These are phyloP conservation scores for Balanococcus diminutus DNA, from an alignment of 2,888 invertebrate species.

Conservation along the genomic window DNA sequence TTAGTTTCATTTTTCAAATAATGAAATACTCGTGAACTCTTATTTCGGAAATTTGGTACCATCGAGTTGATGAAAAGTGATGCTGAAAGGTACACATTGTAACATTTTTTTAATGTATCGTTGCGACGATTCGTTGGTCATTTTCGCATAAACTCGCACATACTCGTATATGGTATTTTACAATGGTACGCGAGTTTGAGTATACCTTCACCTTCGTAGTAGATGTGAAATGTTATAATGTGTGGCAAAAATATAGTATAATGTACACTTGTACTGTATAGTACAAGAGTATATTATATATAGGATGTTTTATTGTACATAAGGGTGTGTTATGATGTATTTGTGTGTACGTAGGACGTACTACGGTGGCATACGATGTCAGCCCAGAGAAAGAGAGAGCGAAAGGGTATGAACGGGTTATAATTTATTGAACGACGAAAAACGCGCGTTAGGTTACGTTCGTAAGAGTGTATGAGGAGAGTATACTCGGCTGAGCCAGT, in stretches of 20 bases:
- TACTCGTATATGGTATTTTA: no score
- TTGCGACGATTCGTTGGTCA: no score
- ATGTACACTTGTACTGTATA: no score
- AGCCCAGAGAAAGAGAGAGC: not conserved
- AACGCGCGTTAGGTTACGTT: slow-evolving; percentile 8
- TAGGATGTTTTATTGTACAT: not conserved
- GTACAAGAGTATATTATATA: no score
- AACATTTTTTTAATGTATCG: no score
- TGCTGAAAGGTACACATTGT: no score
- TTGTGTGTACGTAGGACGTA: not conserved
- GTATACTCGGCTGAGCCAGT: not conserved
- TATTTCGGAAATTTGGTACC: no score
- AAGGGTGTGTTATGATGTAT: not conserved
- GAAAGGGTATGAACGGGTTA: slow-evolving; percentile 11
- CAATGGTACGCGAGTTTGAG: no score
- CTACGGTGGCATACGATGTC: not conserved
- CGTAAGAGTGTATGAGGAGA: not conserved
- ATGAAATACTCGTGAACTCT: no score
- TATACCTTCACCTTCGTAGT: not conserved
- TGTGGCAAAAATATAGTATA: not conserved
- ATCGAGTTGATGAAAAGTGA: no score
- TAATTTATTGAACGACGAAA: slow-evolving; percentile 19
- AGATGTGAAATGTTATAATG: not conserved
- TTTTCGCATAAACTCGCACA: no score
- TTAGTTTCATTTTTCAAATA: no score